Conservation (phyloP, 2,888 invertebrate species). For the Phanerotoma sp. region DNA sequence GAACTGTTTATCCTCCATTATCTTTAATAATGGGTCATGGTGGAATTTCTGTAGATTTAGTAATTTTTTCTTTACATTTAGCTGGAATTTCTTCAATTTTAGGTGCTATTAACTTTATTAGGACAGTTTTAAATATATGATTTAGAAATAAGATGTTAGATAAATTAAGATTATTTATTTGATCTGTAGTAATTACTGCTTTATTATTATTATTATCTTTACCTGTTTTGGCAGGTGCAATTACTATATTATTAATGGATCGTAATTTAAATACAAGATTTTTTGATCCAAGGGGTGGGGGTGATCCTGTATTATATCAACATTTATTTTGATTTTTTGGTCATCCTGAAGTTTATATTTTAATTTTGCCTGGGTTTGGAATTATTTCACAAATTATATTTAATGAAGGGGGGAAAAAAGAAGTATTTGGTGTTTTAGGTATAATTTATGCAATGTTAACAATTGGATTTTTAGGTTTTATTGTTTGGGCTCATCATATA, state of each 20-base stretch:
- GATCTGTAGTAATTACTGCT: conserved; percentile 70
- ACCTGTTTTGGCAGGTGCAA: conserved; percentile 77
- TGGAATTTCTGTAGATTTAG: conserved; percentile 71
- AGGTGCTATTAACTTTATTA: conserved; percentile 79
- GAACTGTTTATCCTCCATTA: conserved; percentile 76
- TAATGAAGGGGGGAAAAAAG: conserved; percentile 74
- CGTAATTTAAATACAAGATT: conserved; percentile 81
- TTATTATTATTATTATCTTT: conserved; percentile 68
- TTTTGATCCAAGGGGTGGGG: conserved; percentile 79
- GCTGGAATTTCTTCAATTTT: conserved; percentile 74
- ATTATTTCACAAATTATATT: conserved; percentile 78
- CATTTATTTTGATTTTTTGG: conserved; percentile 89
- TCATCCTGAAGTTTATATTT: conserved; percentile 84
- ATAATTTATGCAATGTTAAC: conserved; percentile 84
- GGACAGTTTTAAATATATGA: conserved; percentile 74
- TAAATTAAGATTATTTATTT: conserved; percentile 77
- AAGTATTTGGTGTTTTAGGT: conserved; percentile 71
- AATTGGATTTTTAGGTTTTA: conserved; percentile 80
- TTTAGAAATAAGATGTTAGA: too few relatives aligned
- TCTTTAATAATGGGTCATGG: conserved; percentile 66
- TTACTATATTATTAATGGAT: conserved; percentile 77
- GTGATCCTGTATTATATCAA: conserved; percentile 79
- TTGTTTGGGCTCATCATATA: conserved; percentile 85
- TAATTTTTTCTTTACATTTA: conserved; percentile 76
- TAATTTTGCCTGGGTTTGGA: conserved; percentile 82